Percentiles rank a stretch among this genome's conserved stretches.
Conservation (phyloP, 2,113 vertebrate genomes). For the Connochaetes taurinus region DNA sequence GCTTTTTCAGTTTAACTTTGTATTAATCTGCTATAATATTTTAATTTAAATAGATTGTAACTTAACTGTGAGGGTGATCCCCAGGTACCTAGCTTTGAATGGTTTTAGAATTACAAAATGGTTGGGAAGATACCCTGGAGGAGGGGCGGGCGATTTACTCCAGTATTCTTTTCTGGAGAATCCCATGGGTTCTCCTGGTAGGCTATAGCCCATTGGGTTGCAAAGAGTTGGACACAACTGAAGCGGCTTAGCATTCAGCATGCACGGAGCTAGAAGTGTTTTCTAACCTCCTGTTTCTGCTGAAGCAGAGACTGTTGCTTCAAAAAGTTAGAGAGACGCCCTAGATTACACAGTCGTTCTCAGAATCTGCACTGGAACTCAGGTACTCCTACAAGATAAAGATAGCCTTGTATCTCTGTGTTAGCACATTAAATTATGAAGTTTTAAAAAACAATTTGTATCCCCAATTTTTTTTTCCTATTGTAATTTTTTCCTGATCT, state of each 20-base stretch:
- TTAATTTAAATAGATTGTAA: conserved; percentile 3
- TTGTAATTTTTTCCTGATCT: conserved; percentile 11
- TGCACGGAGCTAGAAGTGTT: not conserved
- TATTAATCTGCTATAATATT: not conserved
- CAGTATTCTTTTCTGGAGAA: not conserved
- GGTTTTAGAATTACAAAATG: not conserved
- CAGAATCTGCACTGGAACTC: not conserved
- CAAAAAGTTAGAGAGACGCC: not conserved
- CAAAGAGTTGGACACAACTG: not conserved
- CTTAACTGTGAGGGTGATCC: not conserved
- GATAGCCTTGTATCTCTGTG: not conserved
- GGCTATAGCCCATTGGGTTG: not conserved
- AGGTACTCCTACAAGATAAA: not conserved
- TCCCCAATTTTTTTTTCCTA: not conserved
- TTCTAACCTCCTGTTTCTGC: not conserved
- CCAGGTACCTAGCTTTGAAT: not conserved
- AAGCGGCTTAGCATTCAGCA: not conserved
- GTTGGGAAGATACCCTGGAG: not conserved
- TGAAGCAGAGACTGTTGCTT: not conserved
- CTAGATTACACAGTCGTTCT: not conserved
- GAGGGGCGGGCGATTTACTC: not conserved
- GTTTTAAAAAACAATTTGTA: not conserved
- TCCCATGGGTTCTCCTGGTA: not conserved
- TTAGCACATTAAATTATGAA: not conserved
- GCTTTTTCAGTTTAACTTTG: not conserved